A percentile compares a stretch with the other conserved stretches of the same genome.
phyloP scores from a whole-genome alignment of 37 sponge, comb jelly and placozoan genomes.

The Halisarca cf. caerulea region DNA sequence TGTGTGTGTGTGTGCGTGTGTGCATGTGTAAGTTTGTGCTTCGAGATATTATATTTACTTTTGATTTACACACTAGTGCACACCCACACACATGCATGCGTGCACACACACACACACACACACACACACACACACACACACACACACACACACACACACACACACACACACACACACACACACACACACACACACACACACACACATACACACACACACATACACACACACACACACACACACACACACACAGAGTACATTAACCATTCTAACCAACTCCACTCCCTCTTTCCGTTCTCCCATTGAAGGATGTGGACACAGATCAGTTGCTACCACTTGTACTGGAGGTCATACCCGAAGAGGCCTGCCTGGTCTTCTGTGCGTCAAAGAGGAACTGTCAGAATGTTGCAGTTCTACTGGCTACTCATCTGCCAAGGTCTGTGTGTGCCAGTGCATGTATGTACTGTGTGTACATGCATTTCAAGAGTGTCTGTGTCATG shows the following conservation, averaged over 20 bases:
- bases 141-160: too few species aligned
- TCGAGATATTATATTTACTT: too few species aligned
- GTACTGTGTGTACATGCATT: too few species aligned
- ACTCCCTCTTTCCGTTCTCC: neutral
- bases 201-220: neutral
- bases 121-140: neutral
- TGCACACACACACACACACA: neutral
- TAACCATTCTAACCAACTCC: neutral
- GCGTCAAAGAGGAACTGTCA: constrained; percentile 92
- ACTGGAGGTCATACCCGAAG: constrained; percentile 72
- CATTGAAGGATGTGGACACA: constrained; percentile 42
- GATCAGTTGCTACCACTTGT: constrained; percentile 74
- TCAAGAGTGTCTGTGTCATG: too few species aligned
- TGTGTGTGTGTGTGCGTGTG: too few species aligned
- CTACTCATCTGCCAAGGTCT: constrained; percentile 55
- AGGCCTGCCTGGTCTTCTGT: constrained; percentile 92
- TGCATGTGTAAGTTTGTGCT: too few species aligned
- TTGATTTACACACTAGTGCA: too few species aligned
- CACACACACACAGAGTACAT: neutral
- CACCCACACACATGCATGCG: neutral
- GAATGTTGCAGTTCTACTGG: constrained; percentile 79
- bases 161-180: too few species aligned
- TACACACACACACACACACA: constrained; percentile 2
- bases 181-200: constrained; percentile 11
- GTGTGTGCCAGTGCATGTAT: too few species aligned